A percentile compares a stretch with the other conserved stretches of the same genome.
phyloP scores from a whole-genome alignment of 2,797 vertebrate species.

The Phrynocephalus guinanensis region DNA sequence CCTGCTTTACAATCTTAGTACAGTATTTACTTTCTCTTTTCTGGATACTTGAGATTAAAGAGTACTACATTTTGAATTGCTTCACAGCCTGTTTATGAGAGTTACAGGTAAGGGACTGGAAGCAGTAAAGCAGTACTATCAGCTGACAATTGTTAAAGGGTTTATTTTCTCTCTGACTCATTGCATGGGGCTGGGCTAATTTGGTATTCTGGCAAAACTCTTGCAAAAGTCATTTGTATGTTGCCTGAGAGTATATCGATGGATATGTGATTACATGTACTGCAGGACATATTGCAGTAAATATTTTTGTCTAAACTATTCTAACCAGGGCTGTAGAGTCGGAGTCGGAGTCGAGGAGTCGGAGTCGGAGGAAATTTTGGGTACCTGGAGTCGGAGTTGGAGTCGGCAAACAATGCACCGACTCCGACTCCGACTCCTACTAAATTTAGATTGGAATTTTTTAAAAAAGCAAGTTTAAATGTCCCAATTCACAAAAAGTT shows the following conservation, averaged over 20 bases:
- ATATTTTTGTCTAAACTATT: neutral
- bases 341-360: no score
- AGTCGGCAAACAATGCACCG: no score
- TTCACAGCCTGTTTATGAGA: conserved; percentile 18
- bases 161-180: conserved; percentile 26
- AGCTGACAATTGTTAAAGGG: conserved; percentile 12
- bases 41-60: neutral
- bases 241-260: conserved; percentile 1
- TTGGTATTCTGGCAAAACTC: conserved; percentile 10
- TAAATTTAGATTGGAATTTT: no score
- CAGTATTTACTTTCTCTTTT: neutral
- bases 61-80: neutral
- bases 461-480: no score
- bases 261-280: neutral
- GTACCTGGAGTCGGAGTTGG: no score
- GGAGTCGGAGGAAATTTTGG: no score
- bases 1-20: neutral
- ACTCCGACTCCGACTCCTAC: no score
- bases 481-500: no score
- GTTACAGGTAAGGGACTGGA: neutral
- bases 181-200: neutral
- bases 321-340: no score
- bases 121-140: conserved; percentile 6
- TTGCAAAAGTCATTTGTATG: neutral
- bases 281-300: conserved; percentile 15